These are phyloP conservation scores for Eudemis profundana DNA, from an alignment of 2,888 invertebrate genomes.

Conservation along the genomic window DNA sequence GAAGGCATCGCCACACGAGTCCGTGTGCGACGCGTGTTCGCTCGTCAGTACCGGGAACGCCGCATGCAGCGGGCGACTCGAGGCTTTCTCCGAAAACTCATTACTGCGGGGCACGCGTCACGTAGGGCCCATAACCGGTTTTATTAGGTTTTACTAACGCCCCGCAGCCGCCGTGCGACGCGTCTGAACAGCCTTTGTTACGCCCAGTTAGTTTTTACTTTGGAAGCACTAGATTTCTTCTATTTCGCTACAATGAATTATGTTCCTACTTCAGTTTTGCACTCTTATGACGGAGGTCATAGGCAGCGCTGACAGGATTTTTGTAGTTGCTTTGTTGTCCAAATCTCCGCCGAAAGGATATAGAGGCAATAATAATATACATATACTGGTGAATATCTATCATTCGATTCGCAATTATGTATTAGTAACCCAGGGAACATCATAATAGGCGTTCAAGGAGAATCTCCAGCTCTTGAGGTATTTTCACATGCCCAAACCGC, in stretches of 20 bases:
- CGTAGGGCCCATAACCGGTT: conserved; percentile 79
- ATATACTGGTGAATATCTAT: too few species aligned
- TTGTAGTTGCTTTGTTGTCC: too few species aligned
- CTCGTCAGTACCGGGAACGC: conserved; percentile 57
- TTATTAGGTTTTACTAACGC: conserved; percentile 81
- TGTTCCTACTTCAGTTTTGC: too few species aligned
- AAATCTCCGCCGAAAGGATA: too few species aligned
- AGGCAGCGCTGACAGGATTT: too few species aligned
- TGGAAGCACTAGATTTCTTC: conserved; percentile 47
- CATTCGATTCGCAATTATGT: too few species aligned
- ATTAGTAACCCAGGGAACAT: too few species aligned
- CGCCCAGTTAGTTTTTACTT: conserved; percentile 49
- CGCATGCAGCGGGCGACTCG: conserved; percentile 54
- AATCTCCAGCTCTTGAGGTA: too few species aligned
- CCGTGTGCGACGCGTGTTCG: not conserved
- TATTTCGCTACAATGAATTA: conserved; percentile 36
- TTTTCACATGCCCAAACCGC: too few species aligned
- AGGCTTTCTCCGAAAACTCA: conserved; percentile 82
- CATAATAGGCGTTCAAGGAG: too few species aligned
- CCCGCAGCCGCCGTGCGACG: conserved; percentile 56
- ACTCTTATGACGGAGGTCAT: too few species aligned
- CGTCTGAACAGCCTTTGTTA: conserved; percentile 62
- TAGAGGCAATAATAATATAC: too few species aligned
- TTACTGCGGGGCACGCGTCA: conserved; percentile 78
- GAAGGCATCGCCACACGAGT: conserved; percentile 10